A percentile compares a stretch with the other conserved stretches of the same genome.
Conservation (phyloP, 2,113 vertebrate genomes). For the Callionymus lyra region DNA sequence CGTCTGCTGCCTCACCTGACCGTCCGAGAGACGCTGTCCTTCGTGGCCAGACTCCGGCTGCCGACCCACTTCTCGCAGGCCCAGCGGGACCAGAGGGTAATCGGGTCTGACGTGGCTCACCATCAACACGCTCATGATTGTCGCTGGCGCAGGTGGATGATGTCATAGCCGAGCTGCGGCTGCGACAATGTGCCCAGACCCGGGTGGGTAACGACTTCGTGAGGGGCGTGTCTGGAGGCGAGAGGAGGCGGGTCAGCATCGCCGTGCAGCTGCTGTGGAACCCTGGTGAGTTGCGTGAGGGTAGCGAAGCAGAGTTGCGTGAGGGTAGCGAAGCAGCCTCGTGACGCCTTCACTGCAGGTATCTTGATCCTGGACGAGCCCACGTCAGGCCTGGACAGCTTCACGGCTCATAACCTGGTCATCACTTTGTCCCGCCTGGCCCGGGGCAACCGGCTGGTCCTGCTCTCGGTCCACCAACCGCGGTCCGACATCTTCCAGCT, state of each 20-base stretch:
- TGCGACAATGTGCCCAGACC: slow-evolving; percentile 87
- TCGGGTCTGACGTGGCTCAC: background rate
- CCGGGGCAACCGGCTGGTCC: slow-evolving; percentile 83
- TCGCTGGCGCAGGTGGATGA: slow-evolving; percentile 77
- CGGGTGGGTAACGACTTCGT: slow-evolving; percentile 79
- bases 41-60: slow-evolving; percentile 83
- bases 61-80: slow-evolving; percentile 79
- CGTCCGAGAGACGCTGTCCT: slow-evolving; percentile 82
- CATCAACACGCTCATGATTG: no score
- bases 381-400: slow-evolving; percentile 94
- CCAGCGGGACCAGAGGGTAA: slow-evolving; percentile 83
- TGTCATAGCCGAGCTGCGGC: slow-evolving; percentile 86
- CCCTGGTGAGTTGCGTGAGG: slow-evolving; percentile 71
- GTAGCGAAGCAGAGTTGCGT: no score
- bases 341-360: slow-evolving; percentile 64
- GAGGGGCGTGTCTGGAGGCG: slow-evolving; percentile 83
- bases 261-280: slow-evolving; percentile 95
- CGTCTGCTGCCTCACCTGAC: slow-evolving; percentile 88
- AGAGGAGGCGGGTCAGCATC: slow-evolving; percentile 88
- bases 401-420: slow-evolving; percentile 92
- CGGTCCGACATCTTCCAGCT: slow-evolving; percentile 92
- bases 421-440: slow-evolving; percentile 86
- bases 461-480: slow-evolving; percentile 90
- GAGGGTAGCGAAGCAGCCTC: no score
- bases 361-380: slow-evolving; percentile 93